phyloP scores from a whole-genome alignment of 37 sponge, comb jelly and placozoan genomes.

The Hormiphora californensis region DNA sequence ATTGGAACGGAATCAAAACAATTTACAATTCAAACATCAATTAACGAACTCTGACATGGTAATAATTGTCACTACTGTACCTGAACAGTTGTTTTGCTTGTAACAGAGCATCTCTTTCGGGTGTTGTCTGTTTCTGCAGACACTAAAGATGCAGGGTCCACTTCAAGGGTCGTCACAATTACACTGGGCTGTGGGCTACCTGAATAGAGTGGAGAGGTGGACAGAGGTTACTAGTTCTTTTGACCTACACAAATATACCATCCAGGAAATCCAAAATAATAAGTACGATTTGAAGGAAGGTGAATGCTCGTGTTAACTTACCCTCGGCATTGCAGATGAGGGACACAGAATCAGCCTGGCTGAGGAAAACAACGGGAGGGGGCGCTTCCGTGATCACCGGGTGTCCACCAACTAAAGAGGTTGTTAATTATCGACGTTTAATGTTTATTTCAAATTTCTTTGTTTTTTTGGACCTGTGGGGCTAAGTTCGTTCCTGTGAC shows the following conservation, averaged over 20 bases:
- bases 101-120: neutral
- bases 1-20: too few species aligned
- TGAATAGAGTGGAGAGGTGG: neutral
- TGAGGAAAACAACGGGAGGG: neutral
- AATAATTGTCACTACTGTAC: too few species aligned
- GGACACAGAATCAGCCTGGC: neutral
- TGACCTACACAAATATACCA: too few species aligned
- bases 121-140: neutral
- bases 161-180: neutral
- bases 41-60: too few species aligned
- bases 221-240: neutral
- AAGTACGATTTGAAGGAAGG: neutral
- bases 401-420: neutral
- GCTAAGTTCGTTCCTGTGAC: too few species aligned
- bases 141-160: neutral
- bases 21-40: too few species aligned
- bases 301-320: neutral
- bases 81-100: neutral
- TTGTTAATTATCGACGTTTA: too few species aligned
- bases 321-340: conserved; percentile 36
- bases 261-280: too few species aligned
- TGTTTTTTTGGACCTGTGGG: too few species aligned
- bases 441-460: too few species aligned
- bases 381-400: conserved; percentile 14
- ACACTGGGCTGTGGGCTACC: conserved; percentile 26